These are phyloP conservation scores for Thryonomys swinderianus DNA, from an alignment of 2,113 vertebrate genomes.

Conservation along the genomic window DNA sequence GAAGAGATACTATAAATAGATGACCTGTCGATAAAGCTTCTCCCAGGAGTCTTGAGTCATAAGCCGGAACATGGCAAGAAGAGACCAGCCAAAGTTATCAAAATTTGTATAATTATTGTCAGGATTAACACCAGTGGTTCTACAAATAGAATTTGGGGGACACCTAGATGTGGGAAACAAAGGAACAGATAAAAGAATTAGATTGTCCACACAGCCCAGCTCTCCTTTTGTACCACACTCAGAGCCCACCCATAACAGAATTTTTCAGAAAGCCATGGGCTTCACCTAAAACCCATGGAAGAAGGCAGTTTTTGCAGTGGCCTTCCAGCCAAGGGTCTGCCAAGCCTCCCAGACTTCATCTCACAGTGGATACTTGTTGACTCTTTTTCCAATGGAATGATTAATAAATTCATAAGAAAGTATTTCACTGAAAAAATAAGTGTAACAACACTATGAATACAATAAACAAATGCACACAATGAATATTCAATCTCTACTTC, in stretches of 20 bases:
- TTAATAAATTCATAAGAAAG: background rate
- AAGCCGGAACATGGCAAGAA: conserved; percentile 82
- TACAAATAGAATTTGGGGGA: background rate
- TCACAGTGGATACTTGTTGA: background rate
- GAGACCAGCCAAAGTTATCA: conserved; percentile 78
- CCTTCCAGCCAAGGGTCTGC: too few relatives aligned
- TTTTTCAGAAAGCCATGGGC: background rate
- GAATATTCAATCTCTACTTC: background rate
- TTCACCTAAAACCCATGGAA: background rate
- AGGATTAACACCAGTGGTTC: background rate
- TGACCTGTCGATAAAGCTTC: conserved; percentile 79
- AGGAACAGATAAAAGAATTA: conserved; percentile 36
- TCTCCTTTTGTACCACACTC: too few relatives aligned
- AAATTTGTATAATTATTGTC: conserved; percentile 75
- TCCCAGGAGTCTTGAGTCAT: conserved; percentile 83
- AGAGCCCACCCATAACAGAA: background rate
- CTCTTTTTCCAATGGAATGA: background rate
- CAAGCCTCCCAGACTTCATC: background rate
- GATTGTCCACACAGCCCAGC: background rate
- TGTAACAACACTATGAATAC: background rate
- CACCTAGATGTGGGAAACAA: conserved; percentile 73
- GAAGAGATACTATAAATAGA: background rate
- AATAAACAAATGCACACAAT: background rate
- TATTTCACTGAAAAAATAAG: conserved; percentile 3
- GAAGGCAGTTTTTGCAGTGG: background rate